Conservation (phyloP, 2,113 vertebrate species). For the Otis tarda region DNA sequence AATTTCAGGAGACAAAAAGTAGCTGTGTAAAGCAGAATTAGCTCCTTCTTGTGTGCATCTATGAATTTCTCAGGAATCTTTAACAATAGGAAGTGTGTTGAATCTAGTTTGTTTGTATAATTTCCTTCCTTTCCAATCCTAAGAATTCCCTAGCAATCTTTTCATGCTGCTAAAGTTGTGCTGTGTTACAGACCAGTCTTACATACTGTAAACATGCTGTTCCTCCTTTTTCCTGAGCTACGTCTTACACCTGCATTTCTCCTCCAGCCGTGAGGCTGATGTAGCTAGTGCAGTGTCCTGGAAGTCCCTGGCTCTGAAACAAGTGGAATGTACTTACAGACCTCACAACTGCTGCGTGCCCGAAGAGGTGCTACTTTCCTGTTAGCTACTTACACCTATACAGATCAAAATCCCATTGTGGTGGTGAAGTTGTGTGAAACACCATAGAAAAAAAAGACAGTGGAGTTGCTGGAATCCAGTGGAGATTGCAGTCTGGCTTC, state of each 20-base stretch:
- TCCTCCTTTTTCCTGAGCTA: background rate
- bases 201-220: background rate
- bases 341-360: background rate
- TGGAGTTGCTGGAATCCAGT: background rate
- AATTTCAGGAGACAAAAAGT: background rate
- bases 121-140: background rate
- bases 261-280: accelerated
- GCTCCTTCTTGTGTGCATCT: background rate
- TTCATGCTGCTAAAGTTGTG: background rate
- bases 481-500: background rate
- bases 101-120: background rate
- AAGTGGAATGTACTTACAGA: background rate
- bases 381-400: background rate
- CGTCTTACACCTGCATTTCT: background rate
- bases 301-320: background rate
- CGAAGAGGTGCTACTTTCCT: background rate
- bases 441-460: background rate
- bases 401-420: background rate
- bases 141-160: background rate
- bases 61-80: background rate
- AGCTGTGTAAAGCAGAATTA: background rate
- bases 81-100: background rate
- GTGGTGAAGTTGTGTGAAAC: background rate
- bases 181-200: background rate
- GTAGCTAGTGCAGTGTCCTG: background rate